Evolutionary conservation across 2,113 vertebrate species (phyloP).

Genomic region (Phoxinus phoxinus): DNA sequence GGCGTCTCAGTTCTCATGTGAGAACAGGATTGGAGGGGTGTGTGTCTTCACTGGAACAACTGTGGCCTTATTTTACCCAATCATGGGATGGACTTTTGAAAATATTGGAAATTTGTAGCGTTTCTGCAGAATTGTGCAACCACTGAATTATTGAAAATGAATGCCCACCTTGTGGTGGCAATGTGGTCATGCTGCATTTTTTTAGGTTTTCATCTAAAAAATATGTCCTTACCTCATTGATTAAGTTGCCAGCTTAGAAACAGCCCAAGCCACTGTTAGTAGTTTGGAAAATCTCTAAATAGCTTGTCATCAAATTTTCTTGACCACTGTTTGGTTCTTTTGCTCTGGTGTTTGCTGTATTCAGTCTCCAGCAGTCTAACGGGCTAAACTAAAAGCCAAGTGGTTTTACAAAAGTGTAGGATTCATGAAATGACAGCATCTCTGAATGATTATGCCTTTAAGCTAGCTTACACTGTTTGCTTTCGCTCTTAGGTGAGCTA

Average conservation of each 20-base stretch:
- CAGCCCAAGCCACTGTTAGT: neutral
- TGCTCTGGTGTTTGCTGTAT: neutral
- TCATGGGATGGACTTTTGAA: neutral
- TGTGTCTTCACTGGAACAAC: neutral
- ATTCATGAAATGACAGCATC: conserved; percentile 52
- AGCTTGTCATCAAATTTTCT: neutral
- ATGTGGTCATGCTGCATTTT: neutral
- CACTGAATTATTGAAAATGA: neutral
- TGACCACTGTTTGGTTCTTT: neutral
- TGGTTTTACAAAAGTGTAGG: conserved; percentile 59
- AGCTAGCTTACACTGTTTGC: conserved; percentile 23
- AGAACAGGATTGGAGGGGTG: neutral
- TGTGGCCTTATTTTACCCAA: neutral
- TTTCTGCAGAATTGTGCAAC: neutral
- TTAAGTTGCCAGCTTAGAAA: neutral
- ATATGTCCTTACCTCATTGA: neutral
- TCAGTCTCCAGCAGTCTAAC: conserved; percentile 59
- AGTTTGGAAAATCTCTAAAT: neutral
- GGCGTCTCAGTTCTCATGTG: neutral
- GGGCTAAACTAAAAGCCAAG: conserved; percentile 66
- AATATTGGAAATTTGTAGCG: neutral
- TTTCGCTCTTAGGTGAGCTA: neutral
- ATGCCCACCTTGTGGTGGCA: neutral
- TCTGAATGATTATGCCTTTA: conserved; percentile 57
- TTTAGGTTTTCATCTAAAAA: neutral